Percentiles rank a stretch among this genome's conserved stretches.
phyloP scores from a whole-genome alignment of 2,888 invertebrate species.

The Acanthosepion pharaonis region DNA sequence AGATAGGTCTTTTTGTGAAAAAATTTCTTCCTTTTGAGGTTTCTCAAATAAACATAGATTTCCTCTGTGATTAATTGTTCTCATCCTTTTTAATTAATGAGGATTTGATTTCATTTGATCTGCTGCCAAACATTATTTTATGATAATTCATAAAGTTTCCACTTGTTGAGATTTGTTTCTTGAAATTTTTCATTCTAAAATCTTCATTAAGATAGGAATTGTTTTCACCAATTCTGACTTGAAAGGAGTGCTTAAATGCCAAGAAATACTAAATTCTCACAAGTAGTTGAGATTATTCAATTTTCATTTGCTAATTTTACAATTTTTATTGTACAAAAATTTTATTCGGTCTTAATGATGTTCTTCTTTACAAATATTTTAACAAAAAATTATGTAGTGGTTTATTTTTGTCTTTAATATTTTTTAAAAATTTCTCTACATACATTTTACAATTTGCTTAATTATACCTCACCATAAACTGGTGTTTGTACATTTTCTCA shows the following conservation, averaged over 20 bases:
- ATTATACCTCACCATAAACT: neutral
- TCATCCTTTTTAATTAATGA: neutral
- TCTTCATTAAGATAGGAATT: neutral
- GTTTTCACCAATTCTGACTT: neutral
- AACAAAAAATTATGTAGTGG: neutral
- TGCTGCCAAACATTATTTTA: neutral
- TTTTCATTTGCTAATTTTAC: neutral
- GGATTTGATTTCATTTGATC: conserved; percentile 18
- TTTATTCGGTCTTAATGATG: neutral
- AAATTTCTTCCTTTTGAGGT: conserved; percentile 11
- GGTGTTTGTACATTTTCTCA: too few relatives aligned
- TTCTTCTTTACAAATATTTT: neutral
- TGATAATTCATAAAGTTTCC: neutral
- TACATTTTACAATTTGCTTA: neutral
- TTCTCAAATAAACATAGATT: neutral
- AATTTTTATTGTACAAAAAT: neutral
- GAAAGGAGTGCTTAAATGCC: neutral
- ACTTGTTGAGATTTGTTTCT: neutral
- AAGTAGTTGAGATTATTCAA: neutral
- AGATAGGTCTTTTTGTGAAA: neutral
- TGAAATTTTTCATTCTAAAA: neutral
- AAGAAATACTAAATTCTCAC: neutral
- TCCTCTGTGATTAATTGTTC: neutral
- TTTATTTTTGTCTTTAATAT: neutral
- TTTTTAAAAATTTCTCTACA: neutral